These are phyloP conservation scores for Ciconia maguari DNA, from an alignment of 2,113 vertebrate species.

Conservation along the genomic window DNA sequence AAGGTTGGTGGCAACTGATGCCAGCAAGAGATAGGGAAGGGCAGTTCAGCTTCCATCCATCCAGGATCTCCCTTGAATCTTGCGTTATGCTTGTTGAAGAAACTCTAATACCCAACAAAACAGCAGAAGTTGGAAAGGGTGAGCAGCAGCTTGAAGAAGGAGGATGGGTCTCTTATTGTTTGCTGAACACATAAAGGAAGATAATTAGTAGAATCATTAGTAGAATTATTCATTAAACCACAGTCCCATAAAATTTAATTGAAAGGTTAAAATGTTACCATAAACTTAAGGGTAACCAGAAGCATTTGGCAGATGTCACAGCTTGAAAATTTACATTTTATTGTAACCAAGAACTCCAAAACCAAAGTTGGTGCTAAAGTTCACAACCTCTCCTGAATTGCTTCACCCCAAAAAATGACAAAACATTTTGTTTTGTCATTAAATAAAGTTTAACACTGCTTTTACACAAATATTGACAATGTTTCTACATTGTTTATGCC, in stretches of 20 bases:
- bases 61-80: neutral
- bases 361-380: neutral
- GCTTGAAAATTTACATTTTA: neutral
- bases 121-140: neutral
- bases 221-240: neutral
- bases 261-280: neutral
- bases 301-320: neutral
- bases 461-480: conserved; percentile 10
- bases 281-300: neutral
- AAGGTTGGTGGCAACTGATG: neutral
- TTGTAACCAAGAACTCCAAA: neutral
- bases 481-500: neutral
- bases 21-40: neutral
- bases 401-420: neutral
- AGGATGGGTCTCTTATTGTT: neutral
- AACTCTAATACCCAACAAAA: neutral
- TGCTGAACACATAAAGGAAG: neutral
- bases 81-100: neutral
- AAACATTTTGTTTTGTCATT: neutral
- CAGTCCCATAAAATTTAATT: neutral
- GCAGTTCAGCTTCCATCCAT: neutral
- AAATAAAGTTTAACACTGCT: neutral
- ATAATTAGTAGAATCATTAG: neutral
- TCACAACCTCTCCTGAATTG: neutral
- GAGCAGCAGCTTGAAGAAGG: neutral